Evolutionary conservation across 2,113 vertebrate genomes (phyloP).

Genomic region (Cryptotis parvus): DNA sequence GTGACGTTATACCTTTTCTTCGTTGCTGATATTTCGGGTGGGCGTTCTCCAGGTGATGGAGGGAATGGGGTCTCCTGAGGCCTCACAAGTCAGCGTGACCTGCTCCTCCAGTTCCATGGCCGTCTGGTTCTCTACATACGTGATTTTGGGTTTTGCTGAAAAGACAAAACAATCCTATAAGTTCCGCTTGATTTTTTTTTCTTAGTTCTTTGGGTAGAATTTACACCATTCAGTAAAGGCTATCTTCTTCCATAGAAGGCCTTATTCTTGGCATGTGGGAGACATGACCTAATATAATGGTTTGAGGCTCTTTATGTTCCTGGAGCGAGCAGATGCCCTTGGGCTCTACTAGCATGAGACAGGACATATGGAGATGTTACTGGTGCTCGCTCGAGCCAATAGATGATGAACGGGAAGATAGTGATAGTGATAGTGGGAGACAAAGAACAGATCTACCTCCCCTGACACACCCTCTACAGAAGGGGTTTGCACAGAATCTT

Average conservation of each 20-base stretch:
- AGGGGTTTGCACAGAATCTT: too few species aligned
- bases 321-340: too few species aligned
- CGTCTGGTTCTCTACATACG: constrained; percentile 95
- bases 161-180: constrained; percentile 62
- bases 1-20: constrained; percentile 93
- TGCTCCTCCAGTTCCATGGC: constrained; percentile 96
- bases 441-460: neutral
- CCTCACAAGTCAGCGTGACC: constrained; percentile 97
- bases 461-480: too few species aligned
- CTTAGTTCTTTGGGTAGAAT: neutral
- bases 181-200: neutral
- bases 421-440: neutral
- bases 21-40: constrained; percentile 92
- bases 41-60: constrained; percentile 96
- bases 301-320: too few species aligned
- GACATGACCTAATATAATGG: too few species aligned
- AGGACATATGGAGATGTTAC: too few species aligned
- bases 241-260: neutral
- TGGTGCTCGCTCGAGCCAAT: too few species aligned
- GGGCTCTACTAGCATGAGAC: too few species aligned
- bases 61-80: constrained; percentile 96
- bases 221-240: neutral
- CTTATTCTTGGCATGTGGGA: neutral
- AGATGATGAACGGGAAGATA: too few species aligned
- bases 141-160: constrained; percentile 97